phyloP scores from a whole-genome alignment of 2,888 invertebrate species.

The Anthophora plumipes region DNA sequence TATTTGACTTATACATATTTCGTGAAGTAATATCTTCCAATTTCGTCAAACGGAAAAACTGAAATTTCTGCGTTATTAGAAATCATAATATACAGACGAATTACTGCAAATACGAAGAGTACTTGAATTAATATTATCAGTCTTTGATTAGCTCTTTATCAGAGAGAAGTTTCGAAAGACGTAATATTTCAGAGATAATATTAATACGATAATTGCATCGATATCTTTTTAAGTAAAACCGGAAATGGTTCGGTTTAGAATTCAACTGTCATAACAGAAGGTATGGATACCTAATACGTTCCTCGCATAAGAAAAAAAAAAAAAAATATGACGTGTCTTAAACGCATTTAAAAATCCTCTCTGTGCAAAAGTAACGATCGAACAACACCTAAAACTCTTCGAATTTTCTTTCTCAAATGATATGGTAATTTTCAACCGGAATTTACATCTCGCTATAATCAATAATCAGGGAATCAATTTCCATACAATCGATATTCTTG shows the following conservation, averaged over 20 bases:
- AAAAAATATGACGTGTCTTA: too few relatives aligned
- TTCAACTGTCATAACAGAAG: background rate
- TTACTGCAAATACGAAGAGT: background rate
- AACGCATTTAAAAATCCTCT: background rate
- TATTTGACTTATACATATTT: too few relatives aligned
- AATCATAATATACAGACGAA: too few relatives aligned
- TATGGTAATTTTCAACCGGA: background rate
- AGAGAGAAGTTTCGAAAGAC: background rate
- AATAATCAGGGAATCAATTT: conserved; percentile 6
- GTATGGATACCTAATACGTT: background rate
- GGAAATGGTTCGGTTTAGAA: conserved; percentile 16
- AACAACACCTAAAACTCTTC: background rate
- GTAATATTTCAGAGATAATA: background rate
- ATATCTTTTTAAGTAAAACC: conserved; percentile 8
- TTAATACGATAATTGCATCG: conserved; percentile 6
- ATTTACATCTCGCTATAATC: background rate
- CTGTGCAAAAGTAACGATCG: too few relatives aligned
- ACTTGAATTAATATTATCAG: background rate
- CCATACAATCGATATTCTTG: conserved; percentile 23
- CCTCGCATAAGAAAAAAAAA: background rate
- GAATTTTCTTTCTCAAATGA: background rate
- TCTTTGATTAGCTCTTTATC: background rate
- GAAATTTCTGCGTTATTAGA: too few relatives aligned
- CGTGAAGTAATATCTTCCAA: too few relatives aligned
- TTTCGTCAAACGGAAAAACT: too few relatives aligned